Evolutionary conservation across 2,113 vertebrate genomes (phyloP).

Genomic region (Riparia riparia): DNA sequence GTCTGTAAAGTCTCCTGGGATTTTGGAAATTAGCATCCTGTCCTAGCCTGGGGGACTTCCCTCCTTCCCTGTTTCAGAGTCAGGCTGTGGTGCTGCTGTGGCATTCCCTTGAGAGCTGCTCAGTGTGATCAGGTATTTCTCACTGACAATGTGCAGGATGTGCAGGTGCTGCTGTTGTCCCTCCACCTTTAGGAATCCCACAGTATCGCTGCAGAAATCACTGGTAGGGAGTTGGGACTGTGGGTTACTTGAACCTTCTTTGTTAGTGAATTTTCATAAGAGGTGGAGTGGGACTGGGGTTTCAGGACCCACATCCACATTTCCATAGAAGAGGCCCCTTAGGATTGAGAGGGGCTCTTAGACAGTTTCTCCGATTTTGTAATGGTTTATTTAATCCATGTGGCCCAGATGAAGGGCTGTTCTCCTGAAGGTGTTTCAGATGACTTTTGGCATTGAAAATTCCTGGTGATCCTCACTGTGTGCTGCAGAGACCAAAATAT

Average conservation of each 20-base stretch:
- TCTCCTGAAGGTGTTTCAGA: not conserved
- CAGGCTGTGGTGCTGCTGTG: not conserved
- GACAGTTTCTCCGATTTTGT: not conserved
- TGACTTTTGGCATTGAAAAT: slow-evolving; percentile 51
- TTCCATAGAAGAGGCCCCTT: not conserved
- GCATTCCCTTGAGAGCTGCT: not conserved
- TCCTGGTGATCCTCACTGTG: not conserved
- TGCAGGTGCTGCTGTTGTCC: not conserved
- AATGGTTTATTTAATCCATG: not conserved
- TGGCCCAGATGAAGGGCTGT: not conserved
- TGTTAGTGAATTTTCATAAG: not conserved
- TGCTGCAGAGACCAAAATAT: not conserved
- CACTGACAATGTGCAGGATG: not conserved
- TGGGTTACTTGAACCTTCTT: not conserved
- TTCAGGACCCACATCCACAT: not conserved
- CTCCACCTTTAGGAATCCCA: not conserved
- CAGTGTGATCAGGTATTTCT: not conserved
- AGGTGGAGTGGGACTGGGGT: not conserved
- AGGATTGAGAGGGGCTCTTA: not conserved
- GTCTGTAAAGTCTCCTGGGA: not conserved
- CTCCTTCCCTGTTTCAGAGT: not conserved
- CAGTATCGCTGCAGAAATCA: not conserved
- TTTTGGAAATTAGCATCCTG: not conserved
- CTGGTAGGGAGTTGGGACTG: not conserved
- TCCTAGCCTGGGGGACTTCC: not conserved